phyloP scores from a whole-genome alignment of 1,140 invertebrate genomes.

The Sarcophaga peregrina region DNA sequence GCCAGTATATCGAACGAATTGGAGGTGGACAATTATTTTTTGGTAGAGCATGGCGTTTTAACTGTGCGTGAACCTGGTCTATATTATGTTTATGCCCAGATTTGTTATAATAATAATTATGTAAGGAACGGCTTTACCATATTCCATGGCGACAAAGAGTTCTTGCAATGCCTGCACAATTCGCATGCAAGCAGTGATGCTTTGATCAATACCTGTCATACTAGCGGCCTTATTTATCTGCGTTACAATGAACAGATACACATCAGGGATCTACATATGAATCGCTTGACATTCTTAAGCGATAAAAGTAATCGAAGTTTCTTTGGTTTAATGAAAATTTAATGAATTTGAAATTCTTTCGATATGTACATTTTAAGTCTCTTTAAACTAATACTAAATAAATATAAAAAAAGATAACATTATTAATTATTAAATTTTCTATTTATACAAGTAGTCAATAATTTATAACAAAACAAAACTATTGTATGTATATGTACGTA shows the following conservation, averaged over 20 bases:
- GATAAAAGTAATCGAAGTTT: conserved; percentile 77
- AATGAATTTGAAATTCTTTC: conserved; percentile 22
- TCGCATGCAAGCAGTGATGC: conserved; percentile 71
- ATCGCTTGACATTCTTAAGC: conserved; percentile 77
- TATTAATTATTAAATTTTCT: not conserved
- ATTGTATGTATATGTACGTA: too few relatives aligned
- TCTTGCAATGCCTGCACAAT: conserved; percentile 67
- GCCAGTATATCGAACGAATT: conserved; percentile 48
- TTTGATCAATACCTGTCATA: conserved; percentile 78
- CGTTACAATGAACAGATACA: conserved; percentile 73
- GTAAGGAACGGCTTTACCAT: conserved; percentile 74
- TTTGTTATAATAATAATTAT: conserved; percentile 75
- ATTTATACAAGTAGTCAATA: conserved; percentile 29
- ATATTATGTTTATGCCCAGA: conserved; percentile 76
- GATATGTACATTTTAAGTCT: not conserved
- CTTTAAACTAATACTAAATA: conserved; percentile 8
- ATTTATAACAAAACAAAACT: not conserved
- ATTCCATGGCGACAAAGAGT: conserved; percentile 69
- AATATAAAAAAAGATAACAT: conserved; percentile 3
- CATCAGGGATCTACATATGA: conserved; percentile 75
- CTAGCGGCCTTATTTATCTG: conserved; percentile 75
- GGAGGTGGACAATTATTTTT: conserved; percentile 52
- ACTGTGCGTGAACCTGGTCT: conserved; percentile 71
- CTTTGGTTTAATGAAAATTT: conserved; percentile 78
- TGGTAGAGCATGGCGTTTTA: conserved; percentile 66